Percentiles rank a stretch among this genome's conserved stretches.
Evolutionary conservation across 2,797 vertebrate genomes (phyloP).

Genomic region (Falco concolor): DNA sequence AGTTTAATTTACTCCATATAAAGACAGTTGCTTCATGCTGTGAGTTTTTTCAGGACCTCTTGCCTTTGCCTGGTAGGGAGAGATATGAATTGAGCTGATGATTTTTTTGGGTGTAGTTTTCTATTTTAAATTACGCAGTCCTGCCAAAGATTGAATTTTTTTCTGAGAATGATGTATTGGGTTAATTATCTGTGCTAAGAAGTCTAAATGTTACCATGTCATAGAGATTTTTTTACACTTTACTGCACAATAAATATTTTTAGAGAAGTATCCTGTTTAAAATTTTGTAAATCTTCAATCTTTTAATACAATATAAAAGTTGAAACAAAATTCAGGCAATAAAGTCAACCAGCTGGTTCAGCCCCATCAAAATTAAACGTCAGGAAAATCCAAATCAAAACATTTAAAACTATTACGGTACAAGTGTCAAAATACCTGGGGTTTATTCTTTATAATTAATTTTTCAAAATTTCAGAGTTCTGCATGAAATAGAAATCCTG

Average conservation of each 20-base stretch:
- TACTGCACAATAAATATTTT: background rate
- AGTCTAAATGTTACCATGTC: background rate
- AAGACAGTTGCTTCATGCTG: background rate
- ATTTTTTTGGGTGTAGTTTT: background rate
- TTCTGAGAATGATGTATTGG: background rate
- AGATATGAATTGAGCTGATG: background rate
- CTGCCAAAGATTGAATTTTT: conserved; percentile 1
- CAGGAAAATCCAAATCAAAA: background rate
- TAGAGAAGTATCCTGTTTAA: background rate
- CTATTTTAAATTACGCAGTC: background rate
- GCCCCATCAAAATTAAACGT: background rate
- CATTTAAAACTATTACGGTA: background rate
- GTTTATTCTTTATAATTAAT: background rate
- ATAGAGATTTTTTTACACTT: background rate
- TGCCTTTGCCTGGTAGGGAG: background rate
- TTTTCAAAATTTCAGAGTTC: background rate
- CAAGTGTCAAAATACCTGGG: background rate
- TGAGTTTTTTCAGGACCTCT: background rate
- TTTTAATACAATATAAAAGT: background rate
- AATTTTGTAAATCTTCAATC: background rate
- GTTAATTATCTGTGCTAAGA: background rate
- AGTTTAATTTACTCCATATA: background rate
- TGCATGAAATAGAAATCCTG: background rate
- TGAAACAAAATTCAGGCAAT: background rate
- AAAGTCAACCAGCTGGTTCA: background rate